phyloP scores from a whole-genome alignment of 2,113 vertebrate genomes.

The Puntigrus tetrazona region DNA sequence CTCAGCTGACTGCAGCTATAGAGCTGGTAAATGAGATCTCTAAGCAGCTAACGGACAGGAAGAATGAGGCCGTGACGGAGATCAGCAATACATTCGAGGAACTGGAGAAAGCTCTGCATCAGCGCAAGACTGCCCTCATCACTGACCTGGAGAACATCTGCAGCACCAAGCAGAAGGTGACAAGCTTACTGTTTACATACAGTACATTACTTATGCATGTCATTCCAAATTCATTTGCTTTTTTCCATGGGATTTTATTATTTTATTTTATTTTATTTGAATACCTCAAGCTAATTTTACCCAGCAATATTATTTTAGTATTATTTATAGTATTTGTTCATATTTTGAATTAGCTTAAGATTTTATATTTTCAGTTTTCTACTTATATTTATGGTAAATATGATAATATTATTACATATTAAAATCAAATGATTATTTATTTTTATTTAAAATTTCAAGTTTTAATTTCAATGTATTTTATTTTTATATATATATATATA shows the following conservation, averaged over 20 bases:
- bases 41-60: conserved; percentile 85
- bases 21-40: conserved; percentile 89
- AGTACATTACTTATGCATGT: background rate
- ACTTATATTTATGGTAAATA: background rate
- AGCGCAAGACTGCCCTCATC: conserved; percentile 86
- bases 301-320: too few species aligned
- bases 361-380: background rate
- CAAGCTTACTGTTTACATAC: too few species aligned
- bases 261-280: background rate
- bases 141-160: conserved; percentile 84
- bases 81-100: conserved; percentile 89
- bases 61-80: conserved; percentile 82
- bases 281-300: too few species aligned
- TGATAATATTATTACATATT: background rate
- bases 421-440: too few species aligned
- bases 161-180: conserved; percentile 88
- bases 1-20: conserved; percentile 86
- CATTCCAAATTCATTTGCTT: background rate
- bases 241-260: background rate
- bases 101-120: conserved; percentile 84
- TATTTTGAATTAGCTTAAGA: background rate
- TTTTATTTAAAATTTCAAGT: too few species aligned
- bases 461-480: too few species aligned
- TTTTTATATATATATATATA: too few species aligned
- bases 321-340: background rate